Evolutionary conservation across 2,113 vertebrate species (phyloP).

Genomic region (Ceratotherium simum): DNA sequence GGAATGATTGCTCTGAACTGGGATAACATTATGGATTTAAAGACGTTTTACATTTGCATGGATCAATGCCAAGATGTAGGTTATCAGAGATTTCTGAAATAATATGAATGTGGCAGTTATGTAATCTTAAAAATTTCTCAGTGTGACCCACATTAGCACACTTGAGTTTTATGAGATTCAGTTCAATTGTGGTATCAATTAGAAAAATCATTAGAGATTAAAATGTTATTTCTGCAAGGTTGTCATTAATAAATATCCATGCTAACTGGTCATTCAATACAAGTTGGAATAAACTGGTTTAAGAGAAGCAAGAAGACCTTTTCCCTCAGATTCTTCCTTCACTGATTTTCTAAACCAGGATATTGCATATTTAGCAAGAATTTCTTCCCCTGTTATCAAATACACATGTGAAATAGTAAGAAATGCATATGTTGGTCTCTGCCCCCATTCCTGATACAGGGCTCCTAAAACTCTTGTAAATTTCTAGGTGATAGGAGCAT

Average conservation of each 20-base stretch:
- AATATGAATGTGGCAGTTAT: neutral
- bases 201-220: slow-evolving; percentile 10
- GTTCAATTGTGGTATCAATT: neutral
- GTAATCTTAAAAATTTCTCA: neutral
- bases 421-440: neutral
- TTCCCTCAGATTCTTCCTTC: neutral
- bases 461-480: neutral
- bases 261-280: neutral
- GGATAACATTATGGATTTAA: neutral
- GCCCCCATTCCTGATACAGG: neutral
- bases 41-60: neutral
- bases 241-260: slow-evolving; percentile 2
- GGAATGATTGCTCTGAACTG: neutral
- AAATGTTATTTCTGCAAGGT: neutral
- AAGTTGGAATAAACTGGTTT: neutral
- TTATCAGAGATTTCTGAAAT: neutral
- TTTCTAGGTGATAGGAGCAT: neutral
- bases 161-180: slow-evolving; percentile 24
- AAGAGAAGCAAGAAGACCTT: neutral
- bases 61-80: neutral
- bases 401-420: neutral
- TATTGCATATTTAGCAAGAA: neutral
- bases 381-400: neutral
- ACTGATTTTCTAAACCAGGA: neutral
- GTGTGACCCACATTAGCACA: neutral